phyloP scores from a whole-genome alignment of 2,888 invertebrate species.

The Slavum lentiscoides region DNA sequence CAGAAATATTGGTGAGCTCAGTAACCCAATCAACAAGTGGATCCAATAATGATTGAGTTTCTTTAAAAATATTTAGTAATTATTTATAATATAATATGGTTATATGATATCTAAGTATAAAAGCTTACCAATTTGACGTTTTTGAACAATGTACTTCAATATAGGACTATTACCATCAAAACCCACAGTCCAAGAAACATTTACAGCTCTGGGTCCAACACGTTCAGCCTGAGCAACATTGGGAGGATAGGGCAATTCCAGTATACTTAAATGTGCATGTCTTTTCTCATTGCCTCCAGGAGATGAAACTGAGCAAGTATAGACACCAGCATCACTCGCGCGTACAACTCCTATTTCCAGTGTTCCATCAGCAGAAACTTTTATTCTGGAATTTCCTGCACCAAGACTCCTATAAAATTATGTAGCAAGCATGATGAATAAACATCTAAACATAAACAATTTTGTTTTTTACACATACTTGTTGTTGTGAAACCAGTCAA shows the following conservation, averaged over 20 bases:
- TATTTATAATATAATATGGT: neutral
- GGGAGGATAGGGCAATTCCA: constrained; percentile 94
- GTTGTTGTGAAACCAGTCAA: constrained; percentile 86
- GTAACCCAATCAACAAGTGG: constrained; percentile 86
- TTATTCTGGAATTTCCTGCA: constrained; percentile 72
- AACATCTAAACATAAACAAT: neutral
- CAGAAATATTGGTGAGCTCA: constrained; percentile 81
- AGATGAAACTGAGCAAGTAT: constrained; percentile 87
- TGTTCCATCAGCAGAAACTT: constrained; percentile 79
- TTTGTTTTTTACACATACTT: constrained; percentile 66
- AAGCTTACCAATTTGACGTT: constrained; percentile 79
- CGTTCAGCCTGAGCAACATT: constrained; percentile 79
- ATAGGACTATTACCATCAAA: constrained; percentile 98
- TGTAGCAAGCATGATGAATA: neutral
- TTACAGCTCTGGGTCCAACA: constrained; percentile 75
- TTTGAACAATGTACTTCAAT: constrained; percentile 88
- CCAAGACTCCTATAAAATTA: constrained; percentile 61
- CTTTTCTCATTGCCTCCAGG: constrained; percentile 92
- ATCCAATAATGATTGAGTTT: constrained; percentile 74
- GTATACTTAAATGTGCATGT: constrained; percentile 80
- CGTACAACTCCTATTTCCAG: constrained; percentile 85
- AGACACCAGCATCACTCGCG: constrained; percentile 90
- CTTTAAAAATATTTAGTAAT: constrained; percentile 16
- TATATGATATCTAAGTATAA: neutral
- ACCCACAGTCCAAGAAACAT: constrained; percentile 91